Percentiles rank a stretch among this genome's conserved stretches.
Conservation (phyloP, 2,888 invertebrate species). For the Drosophila trichaetosa region DNA sequence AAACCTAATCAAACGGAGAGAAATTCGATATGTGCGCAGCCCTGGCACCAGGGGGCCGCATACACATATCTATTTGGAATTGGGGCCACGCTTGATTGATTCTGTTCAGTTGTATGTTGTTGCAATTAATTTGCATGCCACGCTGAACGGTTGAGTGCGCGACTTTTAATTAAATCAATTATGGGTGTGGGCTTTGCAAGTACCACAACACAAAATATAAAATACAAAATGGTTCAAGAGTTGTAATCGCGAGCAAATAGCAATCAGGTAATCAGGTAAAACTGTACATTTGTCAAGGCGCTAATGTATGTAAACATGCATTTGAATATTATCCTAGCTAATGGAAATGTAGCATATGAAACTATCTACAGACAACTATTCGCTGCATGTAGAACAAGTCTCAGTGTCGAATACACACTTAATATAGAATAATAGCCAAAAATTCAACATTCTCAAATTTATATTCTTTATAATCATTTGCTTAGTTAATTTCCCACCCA, state of each 20-base stretch:
- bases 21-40: conserved; percentile 23
- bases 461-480: not conserved
- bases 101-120: conserved; percentile 40
- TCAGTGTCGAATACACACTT: not conserved
- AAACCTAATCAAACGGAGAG: conserved; percentile 61
- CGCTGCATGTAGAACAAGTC: not conserved
- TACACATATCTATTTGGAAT: conserved; percentile 26
- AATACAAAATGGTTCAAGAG: conserved; percentile 6
- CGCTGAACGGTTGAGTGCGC: conserved; percentile 57
- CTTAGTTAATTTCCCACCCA: not conserved
- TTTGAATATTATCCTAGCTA: not conserved
- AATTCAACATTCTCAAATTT: not conserved
- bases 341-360: not conserved
- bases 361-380: no score
- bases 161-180: conserved; percentile 61
- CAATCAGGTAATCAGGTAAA: conserved; percentile 6
- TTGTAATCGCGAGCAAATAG: not conserved
- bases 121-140: conserved; percentile 60
- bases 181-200: conserved; percentile 21
- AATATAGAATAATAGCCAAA: not conserved
- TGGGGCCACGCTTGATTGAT: conserved; percentile 70
- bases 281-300: not conserved
- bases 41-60: not conserved
- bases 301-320: not conserved
- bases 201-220: not conserved